Base-by-base conservation (phyloP, 2,888 invertebrate species). In the Arge pagana region DNA sequence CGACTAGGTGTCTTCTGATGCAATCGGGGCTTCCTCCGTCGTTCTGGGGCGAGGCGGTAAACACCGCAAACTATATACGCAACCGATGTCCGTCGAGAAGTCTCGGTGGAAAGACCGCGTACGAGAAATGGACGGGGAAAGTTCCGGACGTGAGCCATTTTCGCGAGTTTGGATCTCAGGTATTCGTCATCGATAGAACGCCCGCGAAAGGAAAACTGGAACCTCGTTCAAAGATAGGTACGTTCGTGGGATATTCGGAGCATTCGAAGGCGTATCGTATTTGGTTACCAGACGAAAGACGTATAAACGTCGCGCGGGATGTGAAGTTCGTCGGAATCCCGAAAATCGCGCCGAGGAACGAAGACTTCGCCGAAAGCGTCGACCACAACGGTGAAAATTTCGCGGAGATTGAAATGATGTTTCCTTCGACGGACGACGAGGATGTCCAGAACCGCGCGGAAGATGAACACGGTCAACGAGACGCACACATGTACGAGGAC, bases 101-200 rank as follows among this genome's bases (percentile, higher is more conserved):
- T n/a, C n/a, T n/a, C n/a, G n/a, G n/a, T n/a, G n/a, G n/a, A n/a
- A n/a, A n/a, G n/a, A n/a, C n/a, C n/a, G n/a, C n/a, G n/a, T n/a
- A 33, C 40, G 63, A 63, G 31, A 28, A 11, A 11, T 53, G 61
- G 53, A 48, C 41, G 42, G 52, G 53, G 3, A 52, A 23, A 16
- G 36, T 30, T 10, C 62, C 63, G 3, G 43, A 56, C 35, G 54
- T 66, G 1, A 28, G 52, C 8, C 50, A 65, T 26, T 33, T 66
- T 6, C 31, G 55, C 48, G 50, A 60, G 26, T 68, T 68, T 52
- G 66, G 64, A 35, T 52, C 43, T 28, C 21, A 55, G 21, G 55
- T 53, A 1, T 57, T 51, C 24, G 33, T 37, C 16, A 16, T 55
- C 1, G 36, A 37, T 19, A 43, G 50, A 30, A 33, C 41, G 21